Evolutionary conservation across 2,888 invertebrate species (phyloP).

Genomic region (Aleiodes leptofemur): DNA sequence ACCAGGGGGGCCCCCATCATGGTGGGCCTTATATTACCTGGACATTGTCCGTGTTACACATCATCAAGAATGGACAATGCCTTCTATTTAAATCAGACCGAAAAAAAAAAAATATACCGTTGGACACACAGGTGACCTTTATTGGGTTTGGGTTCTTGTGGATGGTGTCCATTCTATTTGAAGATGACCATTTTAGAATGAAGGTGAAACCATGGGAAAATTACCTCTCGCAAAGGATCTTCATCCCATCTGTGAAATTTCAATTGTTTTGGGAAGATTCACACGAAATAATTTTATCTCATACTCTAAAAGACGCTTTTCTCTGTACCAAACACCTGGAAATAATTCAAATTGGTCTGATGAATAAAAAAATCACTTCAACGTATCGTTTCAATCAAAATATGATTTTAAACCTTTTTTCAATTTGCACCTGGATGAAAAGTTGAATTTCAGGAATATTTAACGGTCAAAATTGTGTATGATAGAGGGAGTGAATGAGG

Average conservation of each 20-base stretch:
- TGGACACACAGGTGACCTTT: constrained; percentile 61
- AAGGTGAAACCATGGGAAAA: constrained; percentile 31
- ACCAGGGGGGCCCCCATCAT: constrained; percentile 9
- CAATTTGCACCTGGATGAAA: constrained; percentile 17
- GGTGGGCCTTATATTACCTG: constrained; percentile 59
- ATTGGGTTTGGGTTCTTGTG: constrained; percentile 42
- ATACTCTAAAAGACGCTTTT: no score
- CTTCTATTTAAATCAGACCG: constrained; percentile 71
- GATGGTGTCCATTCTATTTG: constrained; percentile 33
- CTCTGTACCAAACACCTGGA: no score
- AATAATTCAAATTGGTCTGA: background rate
- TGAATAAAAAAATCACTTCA: background rate
- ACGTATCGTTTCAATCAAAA: background rate
- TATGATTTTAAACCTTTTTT: background rate
- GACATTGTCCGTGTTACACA: constrained; percentile 60
- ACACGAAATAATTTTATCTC: background rate
- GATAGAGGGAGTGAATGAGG: constrained; percentile 6
- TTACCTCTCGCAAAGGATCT: background rate
- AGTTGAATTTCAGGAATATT: constrained; percentile 32
- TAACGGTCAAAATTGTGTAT: background rate
- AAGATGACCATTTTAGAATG: constrained; percentile 10
- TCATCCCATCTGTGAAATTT: background rate
- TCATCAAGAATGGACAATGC: constrained; percentile 27
- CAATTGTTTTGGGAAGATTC: background rate
- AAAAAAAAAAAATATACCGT: constrained; percentile 69